A percentile compares a stretch with the other conserved stretches of the same genome.
Evolutionary conservation across 2,888 invertebrate species (phyloP).

Genomic region (Holacanthella duospinosa): DNA sequence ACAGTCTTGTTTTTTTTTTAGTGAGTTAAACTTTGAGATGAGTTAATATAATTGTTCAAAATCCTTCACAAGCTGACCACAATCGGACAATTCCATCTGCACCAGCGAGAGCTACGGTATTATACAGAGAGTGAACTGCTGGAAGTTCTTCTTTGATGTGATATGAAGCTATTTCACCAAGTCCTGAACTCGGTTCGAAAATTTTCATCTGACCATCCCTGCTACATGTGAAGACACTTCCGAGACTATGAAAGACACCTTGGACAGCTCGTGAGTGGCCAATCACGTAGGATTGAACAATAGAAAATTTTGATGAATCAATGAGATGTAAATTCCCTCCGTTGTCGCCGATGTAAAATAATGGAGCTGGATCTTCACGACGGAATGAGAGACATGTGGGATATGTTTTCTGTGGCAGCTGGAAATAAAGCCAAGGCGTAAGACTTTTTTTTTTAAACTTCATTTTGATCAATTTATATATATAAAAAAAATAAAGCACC

Average conservation of each 20-base stretch:
- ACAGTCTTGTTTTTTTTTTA: background rate
- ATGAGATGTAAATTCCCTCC: conserved; percentile 26
- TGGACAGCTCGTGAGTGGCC: conserved; percentile 28
- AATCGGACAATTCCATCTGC: conserved; percentile 30
- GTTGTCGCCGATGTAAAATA: conserved; percentile 34
- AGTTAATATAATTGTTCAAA: conserved; percentile 8
- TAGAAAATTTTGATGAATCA: conserved; percentile 21
- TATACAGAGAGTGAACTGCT: conserved; percentile 29
- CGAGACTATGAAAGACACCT: conserved; percentile 32
- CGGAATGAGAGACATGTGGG: conserved; percentile 34
- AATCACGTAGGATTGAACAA: conserved; percentile 19
- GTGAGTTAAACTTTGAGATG: too few relatives aligned
- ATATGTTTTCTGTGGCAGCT: conserved; percentile 20
- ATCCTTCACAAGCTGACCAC: conserved; percentile 21
- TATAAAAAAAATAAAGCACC: conserved; percentile 8
- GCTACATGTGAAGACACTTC: conserved; percentile 27
- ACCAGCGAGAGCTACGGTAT: conserved; percentile 31
- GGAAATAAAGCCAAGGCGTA: too few relatives aligned
- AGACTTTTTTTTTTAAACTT: too few relatives aligned
- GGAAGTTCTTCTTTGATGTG: conserved; percentile 21
- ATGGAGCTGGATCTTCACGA: conserved; percentile 21
- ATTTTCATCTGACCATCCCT: conserved; percentile 28
- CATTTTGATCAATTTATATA: background rate
- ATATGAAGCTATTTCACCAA: conserved; percentile 14
- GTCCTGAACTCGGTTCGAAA: conserved; percentile 20